Percentiles rank a stretch among this genome's conserved stretches.
Evolutionary conservation across 2,797 vertebrate genomes (phyloP).

Genomic region (Tangara arthus): DNA sequence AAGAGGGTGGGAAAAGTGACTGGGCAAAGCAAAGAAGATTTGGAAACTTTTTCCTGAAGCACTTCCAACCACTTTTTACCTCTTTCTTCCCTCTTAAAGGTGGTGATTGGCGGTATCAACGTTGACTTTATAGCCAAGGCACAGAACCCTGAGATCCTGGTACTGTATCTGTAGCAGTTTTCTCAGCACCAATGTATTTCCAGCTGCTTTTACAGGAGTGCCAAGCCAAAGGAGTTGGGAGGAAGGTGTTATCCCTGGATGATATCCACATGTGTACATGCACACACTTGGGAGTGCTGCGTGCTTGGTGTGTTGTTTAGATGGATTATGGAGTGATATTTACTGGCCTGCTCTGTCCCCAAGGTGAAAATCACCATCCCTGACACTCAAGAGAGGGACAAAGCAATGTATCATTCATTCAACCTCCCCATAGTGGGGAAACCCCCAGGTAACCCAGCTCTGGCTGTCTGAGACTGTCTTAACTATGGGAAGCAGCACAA

Average conservation of each 20-base stretch:
- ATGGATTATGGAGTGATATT: background rate
- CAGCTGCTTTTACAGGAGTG: background rate
- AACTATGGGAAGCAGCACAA: background rate
- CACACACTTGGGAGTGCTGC: background rate
- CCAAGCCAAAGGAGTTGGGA: background rate
- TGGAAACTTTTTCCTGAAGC: background rate
- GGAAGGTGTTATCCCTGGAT: background rate
- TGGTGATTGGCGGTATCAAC: constrained; percentile 89
- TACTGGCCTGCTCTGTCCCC: background rate
- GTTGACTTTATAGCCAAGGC: constrained; percentile 90
- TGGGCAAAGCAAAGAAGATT: background rate
- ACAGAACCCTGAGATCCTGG: constrained; percentile 75
- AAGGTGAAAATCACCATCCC: background rate
- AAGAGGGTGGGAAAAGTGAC: background rate
- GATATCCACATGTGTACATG: background rate
- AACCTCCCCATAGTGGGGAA: background rate
- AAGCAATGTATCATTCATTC: background rate
- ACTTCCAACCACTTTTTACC: background rate
- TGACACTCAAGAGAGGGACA: background rate
- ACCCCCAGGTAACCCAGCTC: background rate
- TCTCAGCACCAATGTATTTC: background rate
- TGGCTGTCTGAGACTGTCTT: background rate
- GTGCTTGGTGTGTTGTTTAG: background rate
- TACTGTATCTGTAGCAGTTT: constrained; percentile 51
- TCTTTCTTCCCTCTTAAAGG: constrained; percentile 70